These are phyloP conservation scores for Eulemur macaco DNA, from an alignment of 2,113 vertebrate genomes.

Conservation along the genomic window DNA sequence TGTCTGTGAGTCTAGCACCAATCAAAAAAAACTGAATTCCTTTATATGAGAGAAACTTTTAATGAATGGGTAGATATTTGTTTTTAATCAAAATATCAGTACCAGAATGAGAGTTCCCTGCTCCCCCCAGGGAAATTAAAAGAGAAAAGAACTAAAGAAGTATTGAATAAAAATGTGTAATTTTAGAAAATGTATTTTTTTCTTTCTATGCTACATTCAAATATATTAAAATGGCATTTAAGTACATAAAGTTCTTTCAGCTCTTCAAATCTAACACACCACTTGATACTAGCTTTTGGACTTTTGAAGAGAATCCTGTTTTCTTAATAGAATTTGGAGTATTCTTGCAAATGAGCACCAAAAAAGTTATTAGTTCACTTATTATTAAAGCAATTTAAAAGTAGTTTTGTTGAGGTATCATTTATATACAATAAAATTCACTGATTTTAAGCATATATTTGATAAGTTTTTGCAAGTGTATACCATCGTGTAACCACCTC, in stretches of 20 bases:
- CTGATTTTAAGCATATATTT: neutral
- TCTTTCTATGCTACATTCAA: constrained; percentile 23
- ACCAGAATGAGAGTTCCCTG: constrained; percentile 21
- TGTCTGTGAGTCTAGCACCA: constrained; percentile 86
- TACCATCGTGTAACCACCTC: neutral
- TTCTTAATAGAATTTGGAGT: neutral
- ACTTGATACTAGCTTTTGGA: neutral
- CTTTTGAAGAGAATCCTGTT: constrained; percentile 14
- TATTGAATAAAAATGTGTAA: constrained; percentile 36
- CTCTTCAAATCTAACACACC: neutral
- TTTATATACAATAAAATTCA: neutral
- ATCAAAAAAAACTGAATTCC: constrained; percentile 86
- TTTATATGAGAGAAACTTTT: constrained; percentile 84
- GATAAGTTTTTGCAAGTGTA: neutral
- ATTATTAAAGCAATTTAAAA: neutral
- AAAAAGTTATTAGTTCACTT: neutral
- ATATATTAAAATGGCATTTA: constrained; percentile 41
- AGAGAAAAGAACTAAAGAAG: constrained; percentile 30
- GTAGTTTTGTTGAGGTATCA: neutral
- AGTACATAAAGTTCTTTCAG: neutral
- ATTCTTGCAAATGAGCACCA: neutral
- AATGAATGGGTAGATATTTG: constrained; percentile 82
- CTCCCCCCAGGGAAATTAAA: neutral
- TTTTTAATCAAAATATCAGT: constrained; percentile 75
- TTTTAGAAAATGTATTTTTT: constrained; percentile 29